Conservation (phyloP, 2,113 vertebrate genomes). For the Ictalurus furcatus region DNA sequence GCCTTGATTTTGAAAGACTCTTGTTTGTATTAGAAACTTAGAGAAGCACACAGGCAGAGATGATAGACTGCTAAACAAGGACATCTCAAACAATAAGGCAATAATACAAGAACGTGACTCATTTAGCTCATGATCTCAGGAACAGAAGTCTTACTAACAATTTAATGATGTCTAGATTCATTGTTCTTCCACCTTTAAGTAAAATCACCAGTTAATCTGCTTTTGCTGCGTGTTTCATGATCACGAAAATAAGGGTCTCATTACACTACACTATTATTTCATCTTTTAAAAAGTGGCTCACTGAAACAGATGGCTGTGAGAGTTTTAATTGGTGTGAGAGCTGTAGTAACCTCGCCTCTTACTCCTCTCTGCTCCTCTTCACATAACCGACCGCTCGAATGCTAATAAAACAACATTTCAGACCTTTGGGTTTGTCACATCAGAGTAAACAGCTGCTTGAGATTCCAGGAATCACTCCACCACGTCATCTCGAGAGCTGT, state of each 20-base stretch:
- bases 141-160: not conserved
- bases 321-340: not conserved
- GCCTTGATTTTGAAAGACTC: not conserved
- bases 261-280: not conserved
- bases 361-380: not conserved
- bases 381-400: not conserved
- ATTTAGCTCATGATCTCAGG: not conserved
- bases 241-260: not conserved
- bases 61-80: not conserved
- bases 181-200: not conserved
- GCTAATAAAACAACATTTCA: not conserved
- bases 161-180: not conserved
- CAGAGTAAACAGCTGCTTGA: not conserved
- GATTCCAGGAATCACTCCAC: not conserved
- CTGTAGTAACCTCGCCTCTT: not conserved
- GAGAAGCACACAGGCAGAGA: not conserved
- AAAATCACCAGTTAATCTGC: not conserved
- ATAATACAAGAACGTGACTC: not conserved
- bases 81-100: not conserved
- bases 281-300: not conserved
- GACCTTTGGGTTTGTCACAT: not conserved
- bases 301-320: not conserved
- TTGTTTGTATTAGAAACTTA: not conserved
- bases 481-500: not conserved
- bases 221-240: not conserved